Base-by-base conservation (phyloP, 1,140 invertebrate species). In the Conus betulinus region DNA sequence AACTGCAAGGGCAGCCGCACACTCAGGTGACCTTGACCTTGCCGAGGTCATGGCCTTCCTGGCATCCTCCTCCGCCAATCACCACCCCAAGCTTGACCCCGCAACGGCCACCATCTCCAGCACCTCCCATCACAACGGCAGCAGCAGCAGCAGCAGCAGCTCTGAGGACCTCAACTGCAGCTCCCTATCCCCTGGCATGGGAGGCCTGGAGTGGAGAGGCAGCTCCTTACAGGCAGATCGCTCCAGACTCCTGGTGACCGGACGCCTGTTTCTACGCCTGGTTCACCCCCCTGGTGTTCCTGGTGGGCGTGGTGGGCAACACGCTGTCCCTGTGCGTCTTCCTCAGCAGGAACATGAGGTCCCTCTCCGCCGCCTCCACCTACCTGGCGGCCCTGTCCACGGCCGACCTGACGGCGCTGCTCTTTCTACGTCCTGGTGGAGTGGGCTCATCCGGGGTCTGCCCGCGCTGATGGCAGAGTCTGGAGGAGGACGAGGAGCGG, bases 351-450 rank as follows among this genome's bases (percentile, higher is more conserved):
- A 91, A 91, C 85, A 91, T 94, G 89, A 51, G 89, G 1, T 88
- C 90, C 5, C 90, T 93, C 15, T 93, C 93, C 3, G 91, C 93
- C 60, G 91, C 93, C 60, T 93, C 93, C 90, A 91, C 89, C 15
- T 94, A 94, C 88, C 88, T 94, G 51, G 92, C 91, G 11, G 93
- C 93, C 11, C 88, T 94, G 5, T 93, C 94, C 71, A 90, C 87
- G 23, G 92, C 94, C 5, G 94, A 94, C 88, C 88, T 93, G 10
- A 81, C 91, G 60, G 92, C 91, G 0, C 89, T 94, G 2, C 20
- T 94, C 20, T 93, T 93, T 92, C 60, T 93, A 93, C 88, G 94
- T 94, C 39, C 90, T 93, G 53, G 87, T 91, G 25, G 93, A 94
- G 82, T 94, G 94, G 94, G 39, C 76, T 92, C 55, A 88, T 81